Percentiles rank a stretch among this genome's conserved stretches.
These are phyloP conservation scores for Agriopis marginaria DNA, from an alignment of 2,888 invertebrate species.

Conservation along the genomic window DNA sequence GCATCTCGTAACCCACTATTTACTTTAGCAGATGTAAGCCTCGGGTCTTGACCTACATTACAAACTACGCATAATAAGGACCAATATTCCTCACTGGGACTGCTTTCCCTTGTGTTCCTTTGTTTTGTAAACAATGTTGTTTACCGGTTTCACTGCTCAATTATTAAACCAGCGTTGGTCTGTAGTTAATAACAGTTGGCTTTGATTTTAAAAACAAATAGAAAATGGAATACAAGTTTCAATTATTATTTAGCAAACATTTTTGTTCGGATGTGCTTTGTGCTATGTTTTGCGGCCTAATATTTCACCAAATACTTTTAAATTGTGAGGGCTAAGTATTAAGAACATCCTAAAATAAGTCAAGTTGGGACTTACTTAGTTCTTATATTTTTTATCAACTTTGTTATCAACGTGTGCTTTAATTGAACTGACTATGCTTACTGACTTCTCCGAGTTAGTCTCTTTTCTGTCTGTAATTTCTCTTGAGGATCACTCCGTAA, in stretches of 20 bases:
- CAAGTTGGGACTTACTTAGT: neutral
- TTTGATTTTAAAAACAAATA: conserved; percentile 1
- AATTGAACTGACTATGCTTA: conserved; percentile 15
- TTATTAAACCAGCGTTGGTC: conserved; percentile 9
- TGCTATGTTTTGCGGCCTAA: too few relatives aligned
- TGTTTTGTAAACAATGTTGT: conserved; percentile 35
- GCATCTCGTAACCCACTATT: conserved; percentile 16
- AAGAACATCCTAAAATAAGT: neutral
- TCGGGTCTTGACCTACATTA: conserved; percentile 27
- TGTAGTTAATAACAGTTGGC: neutral
- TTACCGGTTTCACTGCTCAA: conserved; percentile 31
- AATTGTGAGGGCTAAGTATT: too few relatives aligned
- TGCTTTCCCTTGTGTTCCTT: conserved; percentile 26
- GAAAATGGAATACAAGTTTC: neutral
- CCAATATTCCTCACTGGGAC: conserved; percentile 18
- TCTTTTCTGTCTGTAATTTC: conserved; percentile 43
- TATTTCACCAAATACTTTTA: too few relatives aligned
- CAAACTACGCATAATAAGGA: conserved; percentile 24
- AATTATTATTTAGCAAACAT: neutral
- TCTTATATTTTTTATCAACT: too few relatives aligned
- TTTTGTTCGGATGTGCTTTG: neutral
- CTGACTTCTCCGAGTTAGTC: conserved; percentile 28
- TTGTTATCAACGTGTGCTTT: conserved; percentile 10
- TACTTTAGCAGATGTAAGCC: neutral
- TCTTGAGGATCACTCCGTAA: conserved; percentile 39